Evolutionary conservation across 2,797 vertebrate genomes (phyloP).

Genomic region (Macropus fuliginosus): DNA sequence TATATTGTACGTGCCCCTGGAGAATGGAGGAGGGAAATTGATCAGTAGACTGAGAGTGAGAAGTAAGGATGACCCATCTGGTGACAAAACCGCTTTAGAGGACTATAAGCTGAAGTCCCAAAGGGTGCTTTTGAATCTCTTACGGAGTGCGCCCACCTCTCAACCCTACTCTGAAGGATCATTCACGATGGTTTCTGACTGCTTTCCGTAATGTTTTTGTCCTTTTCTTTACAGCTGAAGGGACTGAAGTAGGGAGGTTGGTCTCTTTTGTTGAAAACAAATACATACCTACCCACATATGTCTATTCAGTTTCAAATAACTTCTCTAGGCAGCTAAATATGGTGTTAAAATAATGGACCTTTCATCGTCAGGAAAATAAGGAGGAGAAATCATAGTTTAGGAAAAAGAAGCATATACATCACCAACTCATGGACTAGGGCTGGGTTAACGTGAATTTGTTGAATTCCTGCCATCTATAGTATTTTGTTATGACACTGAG

Average conservation of each 20-base stretch:
- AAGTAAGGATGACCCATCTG: neutral
- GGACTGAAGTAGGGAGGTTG: neutral
- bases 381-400: neutral
- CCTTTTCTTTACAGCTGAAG: neutral
- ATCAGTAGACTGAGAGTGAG: neutral
- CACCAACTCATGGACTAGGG: neutral
- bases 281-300: neutral
- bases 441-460: neutral
- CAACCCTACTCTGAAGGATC: neutral
- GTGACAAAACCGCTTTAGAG: neutral
- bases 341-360: neutral
- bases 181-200: neutral
- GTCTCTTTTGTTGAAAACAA: neutral
- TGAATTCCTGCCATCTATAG: neutral
- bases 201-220: neutral
- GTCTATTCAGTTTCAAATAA: neutral
- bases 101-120: neutral
- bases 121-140: neutral
- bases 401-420: neutral
- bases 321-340: neutral
- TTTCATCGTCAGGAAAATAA: neutral
- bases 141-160: neutral
- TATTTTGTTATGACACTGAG: neutral
- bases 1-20: neutral
- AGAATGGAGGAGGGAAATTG: neutral